Base-by-base conservation (phyloP, 2,797 vertebrate genomes). In the Loris lydekkerianus region DNA sequence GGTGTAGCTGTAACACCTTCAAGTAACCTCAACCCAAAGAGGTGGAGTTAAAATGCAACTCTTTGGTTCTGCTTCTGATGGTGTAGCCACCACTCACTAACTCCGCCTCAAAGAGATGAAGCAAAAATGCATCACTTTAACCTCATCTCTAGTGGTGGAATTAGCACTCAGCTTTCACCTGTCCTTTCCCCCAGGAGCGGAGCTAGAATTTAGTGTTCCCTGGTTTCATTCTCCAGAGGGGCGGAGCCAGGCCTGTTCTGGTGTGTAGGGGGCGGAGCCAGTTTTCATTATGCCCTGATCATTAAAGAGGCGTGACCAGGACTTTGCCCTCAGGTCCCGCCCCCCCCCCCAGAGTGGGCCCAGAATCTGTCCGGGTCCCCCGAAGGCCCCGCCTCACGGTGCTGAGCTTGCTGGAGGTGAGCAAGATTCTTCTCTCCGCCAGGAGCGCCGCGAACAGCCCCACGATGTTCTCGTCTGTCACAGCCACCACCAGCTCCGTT, bases 401-500 rank as follows among this genome's bases (percentile, higher is more conserved):
- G 98, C 99, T 99, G 93, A 99, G 99, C 97, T 99, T 99, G 98
- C 99, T 99, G 96, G 99, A 98, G 7, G 98, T 98, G 89, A 99
- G 98, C 89, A 99, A 98, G 90, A 99, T 98, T 56, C 99, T 99
- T 81, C 99, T 98, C 97, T 99, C 99, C 9, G 99, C 99, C 95
- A 99, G 97, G 96, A 99, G 99, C 96, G 99, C 99, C n/a, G 99
- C 99, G 7, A 99, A 99, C 29, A 99, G 98, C 91, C 99, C 99
- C 53, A 99, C 97, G 91, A 99, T 98, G 96, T 99, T 99, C 56
- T 98, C 98, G 85, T 99, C 98, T 0, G 99, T 99, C 40, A 99
- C 99, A 0, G 99, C 99, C 56, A 99, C 99, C 77, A 99, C 99
- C 95, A 99, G 98, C 98, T 99, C 99, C 0, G 99, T 99, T 83